Base-by-base conservation (phyloP, 2,888 invertebrate genomes). In the Leptura quadrifasciata region DNA sequence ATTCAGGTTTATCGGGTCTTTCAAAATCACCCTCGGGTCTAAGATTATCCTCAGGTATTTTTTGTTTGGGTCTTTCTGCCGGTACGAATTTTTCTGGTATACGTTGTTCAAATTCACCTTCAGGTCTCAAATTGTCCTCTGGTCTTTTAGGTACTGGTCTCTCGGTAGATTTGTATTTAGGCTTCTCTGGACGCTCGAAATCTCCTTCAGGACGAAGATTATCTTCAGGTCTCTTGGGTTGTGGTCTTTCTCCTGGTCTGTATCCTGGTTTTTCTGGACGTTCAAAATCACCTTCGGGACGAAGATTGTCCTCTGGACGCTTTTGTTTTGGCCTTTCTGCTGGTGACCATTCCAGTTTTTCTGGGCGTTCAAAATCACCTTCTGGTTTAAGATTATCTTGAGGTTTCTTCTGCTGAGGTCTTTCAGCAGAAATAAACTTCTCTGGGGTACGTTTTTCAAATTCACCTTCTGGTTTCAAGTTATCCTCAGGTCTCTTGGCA, bases 181-280 rank as follows among this genome's bases (percentile, higher is more conserved):
- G 72, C 88, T 88, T 73, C 88, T 88, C 70, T 67, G 89, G 91
- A 2, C 87, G 78, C 72, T 91, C 90, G 72, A 91, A 90, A 2
- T 91, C 91, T 65, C 89, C 86, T 87, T 92, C 91, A 4, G 91
- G 91, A 75, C 86, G 88, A 1, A 92, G 85, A 77, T 91, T 92
- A 82, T 92, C 92, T 55, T 88, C 82, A 0, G 90, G 89, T 73
- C 85, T 87, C 20, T 82, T 86, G 0, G 77, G 83, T 20, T 79
- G 76, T 2, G 85, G 85, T 65, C 86, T 78, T 80, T 91, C 91
- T 39, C 89, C 91, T 0, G 89, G 89, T 1, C 82, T 83, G 86
- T 87, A 90, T 63, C 83, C 74, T 0, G 86, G 81, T 60, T 87
- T 88, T 9, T 88, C 87, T 0, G 90, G 91, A 0, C 60, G 60